Evolutionary conservation across 2,888 invertebrate species (phyloP).

Genomic region (Tetrapedia diversipes): DNA sequence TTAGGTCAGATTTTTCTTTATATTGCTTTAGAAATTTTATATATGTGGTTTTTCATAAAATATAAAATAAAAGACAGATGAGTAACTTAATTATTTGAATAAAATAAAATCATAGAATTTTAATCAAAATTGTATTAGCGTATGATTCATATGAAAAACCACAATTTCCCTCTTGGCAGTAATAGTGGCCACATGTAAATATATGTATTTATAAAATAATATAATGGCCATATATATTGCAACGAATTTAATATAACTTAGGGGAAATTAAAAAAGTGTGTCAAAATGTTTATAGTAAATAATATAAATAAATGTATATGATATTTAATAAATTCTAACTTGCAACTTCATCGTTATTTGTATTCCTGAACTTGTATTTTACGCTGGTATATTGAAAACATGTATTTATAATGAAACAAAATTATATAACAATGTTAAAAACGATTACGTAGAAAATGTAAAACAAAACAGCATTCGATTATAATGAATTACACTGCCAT

Average conservation of each 20-base stretch:
- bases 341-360: constrained; percentile 8
- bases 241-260: constrained; percentile 31
- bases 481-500: constrained; percentile 2
- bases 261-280: constrained; percentile 51
- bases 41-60: constrained; percentile 43
- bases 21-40: constrained; percentile 14
- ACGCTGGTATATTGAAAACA: background rate
- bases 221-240: constrained; percentile 43
- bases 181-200: constrained; percentile 59
- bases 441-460: background rate
- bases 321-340: constrained; percentile 73
- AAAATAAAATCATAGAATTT: background rate
- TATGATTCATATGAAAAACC: constrained; percentile 38
- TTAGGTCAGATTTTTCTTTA: too few relatives aligned
- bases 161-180: constrained; percentile 25
- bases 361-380: constrained; percentile 3
- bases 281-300: constrained; percentile 65
- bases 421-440: background rate
- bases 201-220: constrained; percentile 65
- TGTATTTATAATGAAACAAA: background rate
- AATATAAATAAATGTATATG: constrained; percentile 51
- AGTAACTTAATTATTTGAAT: constrained; percentile 10
- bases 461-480: background rate
- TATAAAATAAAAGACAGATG: constrained; percentile 18
- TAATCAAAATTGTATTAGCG: constrained; percentile 2